These are phyloP conservation scores for Agrotis segetum DNA, from an alignment of 2,888 invertebrate species.

Conservation along the genomic window DNA sequence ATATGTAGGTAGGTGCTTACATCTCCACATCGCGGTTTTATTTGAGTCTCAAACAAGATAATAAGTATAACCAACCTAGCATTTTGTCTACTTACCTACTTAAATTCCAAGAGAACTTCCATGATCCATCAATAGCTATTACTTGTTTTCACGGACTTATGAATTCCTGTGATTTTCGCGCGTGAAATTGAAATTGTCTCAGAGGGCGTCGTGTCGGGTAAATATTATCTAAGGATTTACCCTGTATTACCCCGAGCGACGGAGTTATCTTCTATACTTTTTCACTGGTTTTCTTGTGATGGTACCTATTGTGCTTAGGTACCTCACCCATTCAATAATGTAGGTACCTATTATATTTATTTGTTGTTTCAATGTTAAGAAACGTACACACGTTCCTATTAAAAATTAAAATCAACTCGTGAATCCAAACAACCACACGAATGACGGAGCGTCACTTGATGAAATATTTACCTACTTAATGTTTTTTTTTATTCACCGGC, in stretches of 20 bases:
- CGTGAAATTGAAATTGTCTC: constrained; percentile 72
- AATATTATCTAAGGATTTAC: constrained; percentile 64
- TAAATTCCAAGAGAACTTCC: constrained; percentile 4
- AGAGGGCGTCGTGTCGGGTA: constrained; percentile 38
- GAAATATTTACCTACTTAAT: no score
- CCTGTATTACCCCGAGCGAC: constrained; percentile 46
- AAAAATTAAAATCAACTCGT: no score
- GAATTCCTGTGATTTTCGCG: constrained; percentile 61
- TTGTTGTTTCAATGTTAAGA: no score
- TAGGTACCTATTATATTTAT: no score
- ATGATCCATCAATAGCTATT: constrained; percentile 32
- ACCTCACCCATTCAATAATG: no score
- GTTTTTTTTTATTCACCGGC: no score
- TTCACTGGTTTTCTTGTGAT: constrained; percentile 23
- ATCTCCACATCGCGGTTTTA: not conserved
- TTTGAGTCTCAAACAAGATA: not conserved
- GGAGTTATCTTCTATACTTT: constrained; percentile 34
- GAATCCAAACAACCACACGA: no score
- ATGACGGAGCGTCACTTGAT: no score
- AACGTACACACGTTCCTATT: no score
- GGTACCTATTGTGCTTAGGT: not conserved
- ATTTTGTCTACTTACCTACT: not conserved
- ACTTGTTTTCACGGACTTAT: constrained; percentile 32
- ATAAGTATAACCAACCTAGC: not conserved
- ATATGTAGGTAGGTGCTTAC: not conserved